phyloP scores from a whole-genome alignment of 2,113 vertebrate genomes.

The Lophochroa leadbeateri region DNA sequence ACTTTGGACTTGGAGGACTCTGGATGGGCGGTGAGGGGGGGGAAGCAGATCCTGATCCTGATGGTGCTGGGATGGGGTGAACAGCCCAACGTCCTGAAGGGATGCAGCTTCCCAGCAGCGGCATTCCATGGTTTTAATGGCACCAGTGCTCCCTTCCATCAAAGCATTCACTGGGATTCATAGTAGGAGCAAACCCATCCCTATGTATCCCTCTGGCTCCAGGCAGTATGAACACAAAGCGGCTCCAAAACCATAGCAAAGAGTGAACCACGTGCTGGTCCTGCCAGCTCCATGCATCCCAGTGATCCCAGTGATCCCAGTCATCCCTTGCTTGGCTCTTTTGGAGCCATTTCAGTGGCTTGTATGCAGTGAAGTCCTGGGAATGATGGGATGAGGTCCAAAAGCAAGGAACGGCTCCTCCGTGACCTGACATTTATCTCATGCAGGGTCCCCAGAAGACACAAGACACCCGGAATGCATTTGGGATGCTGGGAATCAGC shows the following conservation, averaged over 20 bases:
- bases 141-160: background rate
- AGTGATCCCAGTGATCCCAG: fast-evolving
- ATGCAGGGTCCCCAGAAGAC: background rate
- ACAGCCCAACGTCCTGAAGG: background rate
- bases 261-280: background rate
- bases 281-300: background rate
- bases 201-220: background rate
- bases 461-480: background rate
- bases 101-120: background rate
- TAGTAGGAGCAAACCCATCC: background rate
- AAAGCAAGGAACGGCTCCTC: background rate
- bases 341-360: background rate
- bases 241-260: background rate
- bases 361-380: background rate
- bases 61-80: background rate
- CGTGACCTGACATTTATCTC: background rate
- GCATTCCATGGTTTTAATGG: background rate
- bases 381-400: background rate
- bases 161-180: background rate
- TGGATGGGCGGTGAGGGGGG: fast-evolving
- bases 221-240: background rate
- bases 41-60: background rate
- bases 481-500: fast-evolving
- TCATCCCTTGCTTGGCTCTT: background rate
- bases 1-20: background rate